These are phyloP conservation scores for Xenopus borealis DNA, from an alignment of 2,113 vertebrate species.

Conservation along the genomic window DNA sequence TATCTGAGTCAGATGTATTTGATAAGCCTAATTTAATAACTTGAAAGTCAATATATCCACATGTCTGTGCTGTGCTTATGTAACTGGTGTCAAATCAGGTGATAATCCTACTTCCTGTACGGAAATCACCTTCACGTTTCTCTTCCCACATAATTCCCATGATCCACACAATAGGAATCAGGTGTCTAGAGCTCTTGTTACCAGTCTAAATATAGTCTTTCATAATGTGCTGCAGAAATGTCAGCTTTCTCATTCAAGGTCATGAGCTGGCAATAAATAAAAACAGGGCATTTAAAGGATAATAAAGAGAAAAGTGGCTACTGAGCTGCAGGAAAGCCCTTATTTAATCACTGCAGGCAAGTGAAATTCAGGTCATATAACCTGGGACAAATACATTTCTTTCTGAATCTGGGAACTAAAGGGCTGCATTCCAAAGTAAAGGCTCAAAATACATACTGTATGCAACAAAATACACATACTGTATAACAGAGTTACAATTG, in stretches of 20 bases:
- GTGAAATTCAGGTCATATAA: background rate
- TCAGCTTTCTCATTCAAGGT: conserved; percentile 6
- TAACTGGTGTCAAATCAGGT: background rate
- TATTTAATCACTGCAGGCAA: background rate
- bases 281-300: background rate
- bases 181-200: background rate
- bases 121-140: background rate
- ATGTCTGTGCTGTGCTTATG: background rate
- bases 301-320: background rate
- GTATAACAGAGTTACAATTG: too few species aligned
- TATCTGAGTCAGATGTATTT: too few species aligned
- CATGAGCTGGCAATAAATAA: background rate
- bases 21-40: too few species aligned
- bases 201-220: background rate
- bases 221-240: conserved; percentile 7
- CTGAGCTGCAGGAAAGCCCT: background rate
- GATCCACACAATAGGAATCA: background rate
- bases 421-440: too few species aligned
- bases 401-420: too few species aligned
- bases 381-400: background rate
- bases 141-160: background rate
- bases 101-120: background rate
- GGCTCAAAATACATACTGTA: too few species aligned
- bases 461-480: too few species aligned
- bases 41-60: background rate